Evolutionary conservation across 1,140 invertebrate genomes (phyloP).

Genomic region (Bombus soroeensis): DNA sequence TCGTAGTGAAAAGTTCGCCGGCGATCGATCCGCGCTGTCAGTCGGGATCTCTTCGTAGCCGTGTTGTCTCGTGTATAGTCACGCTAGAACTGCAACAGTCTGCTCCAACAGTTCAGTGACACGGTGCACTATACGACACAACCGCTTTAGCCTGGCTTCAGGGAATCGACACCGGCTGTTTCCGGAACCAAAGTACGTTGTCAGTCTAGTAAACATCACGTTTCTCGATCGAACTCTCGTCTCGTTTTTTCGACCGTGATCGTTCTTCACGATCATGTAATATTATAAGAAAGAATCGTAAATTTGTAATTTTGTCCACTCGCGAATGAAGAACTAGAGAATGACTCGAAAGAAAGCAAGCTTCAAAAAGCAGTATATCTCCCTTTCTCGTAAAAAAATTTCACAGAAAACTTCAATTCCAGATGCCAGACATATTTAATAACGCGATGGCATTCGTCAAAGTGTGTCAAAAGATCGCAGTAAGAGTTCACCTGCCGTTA

Average conservation of each 20-base stretch:
- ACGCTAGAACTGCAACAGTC: constrained; percentile 61
- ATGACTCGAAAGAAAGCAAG: no score
- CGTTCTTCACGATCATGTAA: neutral
- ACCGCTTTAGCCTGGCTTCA: constrained; percentile 39
- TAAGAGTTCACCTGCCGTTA: constrained; percentile 17
- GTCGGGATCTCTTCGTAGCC: constrained; percentile 54
- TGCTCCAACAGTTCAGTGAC: constrained; percentile 61
- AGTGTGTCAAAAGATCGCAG: constrained; percentile 28
- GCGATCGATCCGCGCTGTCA: constrained; percentile 60
- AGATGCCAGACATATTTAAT: no score
- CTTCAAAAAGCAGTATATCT: no score
- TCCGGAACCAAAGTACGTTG: neutral
- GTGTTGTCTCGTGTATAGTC: constrained; percentile 62
- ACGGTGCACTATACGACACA: constrained; percentile 43
- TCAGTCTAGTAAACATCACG: neutral
- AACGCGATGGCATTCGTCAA: neutral
- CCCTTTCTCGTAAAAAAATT: no score
- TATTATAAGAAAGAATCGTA: neutral
- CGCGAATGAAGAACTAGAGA: no score
- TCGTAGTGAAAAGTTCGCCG: constrained; percentile 59
- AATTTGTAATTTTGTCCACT: neutral
- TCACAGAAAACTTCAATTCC: no score
- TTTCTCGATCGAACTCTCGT: neutral
- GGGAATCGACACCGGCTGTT: constrained; percentile 43
- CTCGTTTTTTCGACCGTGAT: neutral